phyloP scores from a whole-genome alignment of 1,140 invertebrate species.

The Anastatus disparis region DNA sequence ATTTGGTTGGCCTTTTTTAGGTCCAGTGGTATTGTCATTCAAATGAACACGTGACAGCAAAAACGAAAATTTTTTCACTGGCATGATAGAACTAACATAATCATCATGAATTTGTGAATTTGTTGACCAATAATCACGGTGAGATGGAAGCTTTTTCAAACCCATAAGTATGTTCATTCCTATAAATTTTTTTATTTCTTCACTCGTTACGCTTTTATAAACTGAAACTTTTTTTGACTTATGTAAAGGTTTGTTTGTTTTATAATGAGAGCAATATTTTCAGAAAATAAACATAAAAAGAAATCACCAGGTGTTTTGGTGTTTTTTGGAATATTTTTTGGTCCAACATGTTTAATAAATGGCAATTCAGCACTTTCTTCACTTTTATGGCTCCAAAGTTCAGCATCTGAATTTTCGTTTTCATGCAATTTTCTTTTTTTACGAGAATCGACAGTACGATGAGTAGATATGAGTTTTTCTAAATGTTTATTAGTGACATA shows the following conservation, averaged over 20 bases:
- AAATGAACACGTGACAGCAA: constrained; percentile 27
- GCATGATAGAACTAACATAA: no score
- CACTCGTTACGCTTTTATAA: constrained; percentile 32
- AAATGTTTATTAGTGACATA: no score
- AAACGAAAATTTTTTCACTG: no score
- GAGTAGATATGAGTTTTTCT: no score
- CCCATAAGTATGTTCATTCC: no score
- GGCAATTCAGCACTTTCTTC: no score
- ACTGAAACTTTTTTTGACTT: constrained; percentile 15
- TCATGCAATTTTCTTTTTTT: background rate
- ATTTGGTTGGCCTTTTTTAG: constrained; percentile 46
- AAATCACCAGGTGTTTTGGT: constrained; percentile 23
- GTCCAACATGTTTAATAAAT: background rate
- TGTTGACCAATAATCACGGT: background rate
- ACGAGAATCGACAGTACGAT: no score
- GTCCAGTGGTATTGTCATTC: constrained; percentile 54
- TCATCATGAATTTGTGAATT: background rate
- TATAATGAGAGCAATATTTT: constrained; percentile 24
- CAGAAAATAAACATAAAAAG: constrained; percentile 33
- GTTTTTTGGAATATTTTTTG: constrained; percentile 26
- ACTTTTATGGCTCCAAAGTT: no score
- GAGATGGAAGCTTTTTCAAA: no score
- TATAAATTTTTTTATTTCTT: constrained; percentile 41
- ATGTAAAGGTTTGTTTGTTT: constrained; percentile 25
- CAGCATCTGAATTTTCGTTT: no score